Percentiles rank a stretch among this genome's conserved stretches.
These are phyloP conservation scores for Papilio polyxenes DNA, from an alignment of 1,140 invertebrate species.

Conservation along the genomic window DNA sequence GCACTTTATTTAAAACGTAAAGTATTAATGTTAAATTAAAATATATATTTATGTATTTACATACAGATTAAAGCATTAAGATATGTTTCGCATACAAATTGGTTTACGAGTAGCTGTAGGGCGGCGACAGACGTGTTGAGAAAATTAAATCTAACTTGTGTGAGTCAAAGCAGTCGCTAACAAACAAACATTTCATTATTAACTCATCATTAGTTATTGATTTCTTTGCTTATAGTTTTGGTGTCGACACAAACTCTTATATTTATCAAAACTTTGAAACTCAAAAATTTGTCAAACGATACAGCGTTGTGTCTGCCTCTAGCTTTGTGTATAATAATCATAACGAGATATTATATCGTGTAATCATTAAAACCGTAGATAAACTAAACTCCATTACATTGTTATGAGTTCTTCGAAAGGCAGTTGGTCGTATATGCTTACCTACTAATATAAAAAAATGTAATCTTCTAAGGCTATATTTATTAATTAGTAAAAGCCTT, in stretches of 20 bases:
- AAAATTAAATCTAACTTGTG: constrained; percentile 10
- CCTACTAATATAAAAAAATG: no score
- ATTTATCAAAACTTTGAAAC: no score
- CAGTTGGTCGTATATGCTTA: no score
- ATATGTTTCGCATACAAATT: constrained; percentile 15
- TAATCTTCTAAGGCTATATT: no score
- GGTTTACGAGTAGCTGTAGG: background rate
- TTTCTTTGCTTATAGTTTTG: background rate
- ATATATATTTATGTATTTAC: background rate
- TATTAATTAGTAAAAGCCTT: background rate
- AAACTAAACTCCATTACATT: no score
- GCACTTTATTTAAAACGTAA: background rate
- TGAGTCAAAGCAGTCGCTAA: background rate
- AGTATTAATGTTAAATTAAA: background rate
- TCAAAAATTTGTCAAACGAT: no score
- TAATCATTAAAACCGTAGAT: no score
- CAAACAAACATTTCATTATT: background rate
- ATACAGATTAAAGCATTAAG: constrained; percentile 6
- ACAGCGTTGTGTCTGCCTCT: no score
- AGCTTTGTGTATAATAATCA: no score
- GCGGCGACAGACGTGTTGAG: background rate
- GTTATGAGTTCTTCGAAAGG: no score
- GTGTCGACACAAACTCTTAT: no score
- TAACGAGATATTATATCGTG: no score
- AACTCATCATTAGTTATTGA: background rate